A percentile compares a stretch with the other conserved stretches of the same genome.
Conservation (phyloP, 1,140 invertebrate species). For the Sycophila sp. region DNA sequence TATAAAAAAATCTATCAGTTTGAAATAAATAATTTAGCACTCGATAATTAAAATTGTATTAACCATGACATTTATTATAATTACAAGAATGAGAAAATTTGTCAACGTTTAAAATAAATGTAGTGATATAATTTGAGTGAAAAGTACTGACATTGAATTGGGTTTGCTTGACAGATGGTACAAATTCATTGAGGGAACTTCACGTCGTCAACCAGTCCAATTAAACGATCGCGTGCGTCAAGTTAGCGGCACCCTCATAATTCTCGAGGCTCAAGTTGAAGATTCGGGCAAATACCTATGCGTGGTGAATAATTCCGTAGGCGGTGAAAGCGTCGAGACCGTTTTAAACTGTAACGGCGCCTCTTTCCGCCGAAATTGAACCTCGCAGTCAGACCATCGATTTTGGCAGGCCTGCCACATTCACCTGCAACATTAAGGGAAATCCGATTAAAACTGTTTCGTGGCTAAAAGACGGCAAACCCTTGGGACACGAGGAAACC, state of each 20-base stretch:
- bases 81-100: no score
- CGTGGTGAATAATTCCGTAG: slow-evolving; percentile 93
- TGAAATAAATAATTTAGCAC: no score
- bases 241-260: slow-evolving; percentile 93
- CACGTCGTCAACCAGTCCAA: slow-evolving; percentile 83
- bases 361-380: slow-evolving; percentile 86
- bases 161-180: slow-evolving; percentile 91
- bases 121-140: no score
- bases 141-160: slow-evolving; percentile 47
- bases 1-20: no score
- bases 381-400: slow-evolving; percentile 91
- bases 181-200: slow-evolving; percentile 88
- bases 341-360: slow-evolving; percentile 92
- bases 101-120: no score
- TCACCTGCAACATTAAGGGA: slow-evolving; percentile 90
- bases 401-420: slow-evolving; percentile 88
- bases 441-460: slow-evolving; percentile 88
- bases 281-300: slow-evolving; percentile 95
- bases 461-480: slow-evolving; percentile 93
- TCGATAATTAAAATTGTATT: no score
- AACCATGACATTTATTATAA: no score
- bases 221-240: slow-evolving; percentile 89
- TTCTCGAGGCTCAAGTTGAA: slow-evolving; percentile 87
- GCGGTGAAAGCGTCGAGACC: slow-evolving; percentile 91
- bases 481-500: slow-evolving; percentile 80